Conservation (phyloP, 2,797 vertebrate genomes). For the Aphelocoma californica region DNA sequence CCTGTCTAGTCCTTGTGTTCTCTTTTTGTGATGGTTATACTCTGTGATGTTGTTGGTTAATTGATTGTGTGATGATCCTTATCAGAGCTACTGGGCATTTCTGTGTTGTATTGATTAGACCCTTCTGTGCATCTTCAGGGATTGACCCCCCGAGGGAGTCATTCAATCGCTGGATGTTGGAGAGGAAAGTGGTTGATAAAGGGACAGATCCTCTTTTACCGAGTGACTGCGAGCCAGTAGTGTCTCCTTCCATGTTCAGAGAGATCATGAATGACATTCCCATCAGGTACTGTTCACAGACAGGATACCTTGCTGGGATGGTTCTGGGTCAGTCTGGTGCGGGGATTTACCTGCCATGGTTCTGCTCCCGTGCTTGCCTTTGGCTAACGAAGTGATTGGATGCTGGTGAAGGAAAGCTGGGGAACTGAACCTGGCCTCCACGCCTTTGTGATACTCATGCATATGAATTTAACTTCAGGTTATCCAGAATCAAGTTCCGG, state of each 20-base stretch:
- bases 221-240: slow-evolving; percentile 91
- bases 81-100: neutral
- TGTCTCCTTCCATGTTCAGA: slow-evolving; percentile 97
- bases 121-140: slow-evolving; percentile 71
- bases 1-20: neutral
- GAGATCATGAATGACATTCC: slow-evolving; percentile 99
- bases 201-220: slow-evolving; percentile 92
- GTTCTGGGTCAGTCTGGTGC: neutral
- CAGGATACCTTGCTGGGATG: neutral
- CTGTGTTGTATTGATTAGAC: neutral
- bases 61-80: neutral
- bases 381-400: neutral
- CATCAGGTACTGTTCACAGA: slow-evolving; percentile 83
- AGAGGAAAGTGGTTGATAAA: slow-evolving; percentile 94
- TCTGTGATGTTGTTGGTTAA: neutral
- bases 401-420: neutral
- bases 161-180: slow-evolving; percentile 97
- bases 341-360: neutral
- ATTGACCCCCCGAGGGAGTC: slow-evolving; percentile 96
- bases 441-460: neutral
- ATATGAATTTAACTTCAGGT: slow-evolving; percentile 70
- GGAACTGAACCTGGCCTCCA: neutral
- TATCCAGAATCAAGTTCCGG: slow-evolving; percentile 97
- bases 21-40: neutral
- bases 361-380: neutral